Percentiles rank a stretch among this genome's conserved stretches.
phyloP scores from a whole-genome alignment of 2,888 invertebrate genomes.

The Ectemnius continuus region DNA sequence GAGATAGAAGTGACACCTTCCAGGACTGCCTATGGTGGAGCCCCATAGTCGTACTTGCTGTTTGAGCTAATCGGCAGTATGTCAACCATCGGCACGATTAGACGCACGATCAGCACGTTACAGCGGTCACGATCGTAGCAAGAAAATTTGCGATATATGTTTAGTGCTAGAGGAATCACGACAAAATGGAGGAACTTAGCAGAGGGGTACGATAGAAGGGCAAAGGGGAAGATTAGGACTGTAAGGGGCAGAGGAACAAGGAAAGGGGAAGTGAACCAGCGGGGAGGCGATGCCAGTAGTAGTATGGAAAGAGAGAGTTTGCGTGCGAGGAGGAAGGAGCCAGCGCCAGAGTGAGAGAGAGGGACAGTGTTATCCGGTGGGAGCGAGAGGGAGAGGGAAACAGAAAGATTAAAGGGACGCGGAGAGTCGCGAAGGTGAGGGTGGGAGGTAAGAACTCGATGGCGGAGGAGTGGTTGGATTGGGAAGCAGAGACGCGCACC shows the following conservation, averaged over 20 bases:
- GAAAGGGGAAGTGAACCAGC: constrained; percentile 55
- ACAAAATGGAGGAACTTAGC: constrained; percentile 70
- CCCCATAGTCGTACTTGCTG: constrained; percentile 71
- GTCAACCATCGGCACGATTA: constrained; percentile 68
- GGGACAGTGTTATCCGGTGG: constrained; percentile 15
- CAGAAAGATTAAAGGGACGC: constrained; percentile 29
- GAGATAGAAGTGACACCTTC: constrained; percentile 68
- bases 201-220: constrained; percentile 54
- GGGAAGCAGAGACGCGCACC: constrained; percentile 66
- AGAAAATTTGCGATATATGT: constrained; percentile 65
- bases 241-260: constrained; percentile 45
- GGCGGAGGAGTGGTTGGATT: constrained; percentile 68
- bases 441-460: constrained; percentile 68
- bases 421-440: constrained; percentile 41
- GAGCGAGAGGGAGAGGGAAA: constrained; percentile 36
- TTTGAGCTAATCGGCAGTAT: constrained; percentile 60
- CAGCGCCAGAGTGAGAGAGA: constrained; percentile 33
- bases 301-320: constrained; percentile 31
- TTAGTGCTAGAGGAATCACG: constrained; percentile 74
- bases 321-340: background rate
- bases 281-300: background rate
- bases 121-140: constrained; percentile 49
- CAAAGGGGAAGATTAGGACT: constrained; percentile 35
- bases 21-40: constrained; percentile 70
- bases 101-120: constrained; percentile 50